Evolutionary conservation across 2,797 vertebrate species (phyloP).

Genomic region (Steatocranus sp.): DNA sequence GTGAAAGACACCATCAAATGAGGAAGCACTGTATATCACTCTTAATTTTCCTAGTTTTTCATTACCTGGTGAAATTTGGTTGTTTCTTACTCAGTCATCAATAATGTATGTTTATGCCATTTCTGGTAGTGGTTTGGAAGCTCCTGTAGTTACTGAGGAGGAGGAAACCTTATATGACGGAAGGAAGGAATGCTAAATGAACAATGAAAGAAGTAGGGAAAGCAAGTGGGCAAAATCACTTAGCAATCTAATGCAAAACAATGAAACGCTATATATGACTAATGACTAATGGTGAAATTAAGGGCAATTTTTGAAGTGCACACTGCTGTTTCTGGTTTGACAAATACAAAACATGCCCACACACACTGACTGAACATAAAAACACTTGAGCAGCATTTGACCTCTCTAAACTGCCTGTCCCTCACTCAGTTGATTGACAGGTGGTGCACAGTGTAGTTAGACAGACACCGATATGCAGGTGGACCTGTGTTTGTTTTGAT

Average conservation of each 20-base stretch:
- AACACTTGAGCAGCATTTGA: slow-evolving; percentile 29
- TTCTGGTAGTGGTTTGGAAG: neutral
- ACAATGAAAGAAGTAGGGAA: neutral
- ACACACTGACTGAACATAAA: slow-evolving; percentile 21
- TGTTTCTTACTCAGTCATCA: neutral
- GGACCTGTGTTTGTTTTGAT: slow-evolving; percentile 1
- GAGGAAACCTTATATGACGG: neutral
- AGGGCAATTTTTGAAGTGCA: neutral
- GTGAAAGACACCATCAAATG: neutral
- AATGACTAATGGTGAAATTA: neutral
- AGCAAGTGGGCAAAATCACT: neutral
- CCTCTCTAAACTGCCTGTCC: slow-evolving; percentile 10
- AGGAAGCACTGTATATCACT: neutral
- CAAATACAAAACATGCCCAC: neutral
- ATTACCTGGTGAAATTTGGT: neutral
- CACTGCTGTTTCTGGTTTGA: neutral
- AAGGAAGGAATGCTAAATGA: neutral
- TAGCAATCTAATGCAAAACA: neutral
- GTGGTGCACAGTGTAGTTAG: neutral
- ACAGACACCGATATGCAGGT: neutral
- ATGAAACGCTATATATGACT: neutral
- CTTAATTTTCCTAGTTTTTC: neutral
- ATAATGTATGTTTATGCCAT: neutral
- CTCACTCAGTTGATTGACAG: neutral
- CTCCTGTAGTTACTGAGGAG: neutral